Evolutionary conservation across 2,797 vertebrate species (phyloP).

Genomic region (Microtus obscurus): DNA sequence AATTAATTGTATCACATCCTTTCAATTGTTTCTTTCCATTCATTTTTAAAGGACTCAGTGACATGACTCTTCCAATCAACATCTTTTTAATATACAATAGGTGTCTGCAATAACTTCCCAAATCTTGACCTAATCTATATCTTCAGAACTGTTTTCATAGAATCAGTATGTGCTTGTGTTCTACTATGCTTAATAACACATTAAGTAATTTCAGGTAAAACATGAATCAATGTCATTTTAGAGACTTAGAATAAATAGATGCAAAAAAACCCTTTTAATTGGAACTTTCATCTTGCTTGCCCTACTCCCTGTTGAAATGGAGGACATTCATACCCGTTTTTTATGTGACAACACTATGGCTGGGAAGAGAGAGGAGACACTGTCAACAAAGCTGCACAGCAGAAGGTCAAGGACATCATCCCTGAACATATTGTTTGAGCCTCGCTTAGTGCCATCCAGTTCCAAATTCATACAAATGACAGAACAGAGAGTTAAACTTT

Average conservation of each 20-base stretch:
- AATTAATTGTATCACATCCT: neutral
- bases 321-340: neutral
- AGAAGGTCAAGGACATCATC: neutral
- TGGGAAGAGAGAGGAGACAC: neutral
- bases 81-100: neutral
- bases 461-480: neutral
- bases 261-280: neutral
- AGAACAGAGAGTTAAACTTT: neutral
- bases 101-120: neutral
- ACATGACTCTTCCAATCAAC: neutral
- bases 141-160: neutral
- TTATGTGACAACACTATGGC: neutral
- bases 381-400: neutral
- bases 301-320: neutral
- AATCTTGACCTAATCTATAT: neutral
- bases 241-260: rapidly evolving
- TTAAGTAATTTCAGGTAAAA: neutral
- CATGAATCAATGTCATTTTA: neutral
- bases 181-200: neutral
- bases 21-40: neutral
- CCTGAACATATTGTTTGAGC: neutral
- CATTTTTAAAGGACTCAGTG: neutral
- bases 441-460: neutral
- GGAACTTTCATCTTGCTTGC: neutral
- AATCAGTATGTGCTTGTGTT: neutral